phyloP scores from a whole-genome alignment of 1,140 invertebrate species.

The Pseudomyrmex gracilis region DNA sequence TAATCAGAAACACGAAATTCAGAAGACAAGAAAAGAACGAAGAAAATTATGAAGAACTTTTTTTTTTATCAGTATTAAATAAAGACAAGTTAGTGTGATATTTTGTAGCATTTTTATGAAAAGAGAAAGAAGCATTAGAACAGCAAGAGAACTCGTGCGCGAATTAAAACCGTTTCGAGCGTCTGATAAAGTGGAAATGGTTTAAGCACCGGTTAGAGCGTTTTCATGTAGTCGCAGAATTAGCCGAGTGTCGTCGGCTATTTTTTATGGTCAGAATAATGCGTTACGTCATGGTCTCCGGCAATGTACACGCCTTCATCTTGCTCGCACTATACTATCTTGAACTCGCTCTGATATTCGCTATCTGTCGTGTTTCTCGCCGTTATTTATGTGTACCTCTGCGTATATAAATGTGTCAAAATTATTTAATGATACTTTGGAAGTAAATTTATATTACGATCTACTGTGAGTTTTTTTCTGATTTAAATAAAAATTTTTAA shows the following conservation, averaged over 20 bases:
- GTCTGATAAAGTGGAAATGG: constrained; percentile 3
- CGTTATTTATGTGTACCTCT: constrained; percentile 29
- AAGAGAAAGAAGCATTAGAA: background rate
- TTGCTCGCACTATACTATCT: constrained; percentile 24
- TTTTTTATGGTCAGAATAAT: constrained; percentile 60
- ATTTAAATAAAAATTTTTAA: too few relatives aligned
- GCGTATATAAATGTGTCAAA: constrained; percentile 24
- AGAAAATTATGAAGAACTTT: background rate
- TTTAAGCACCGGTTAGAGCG: constrained; percentile 4
- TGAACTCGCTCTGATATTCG: constrained; percentile 11
- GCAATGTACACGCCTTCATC: constrained; percentile 26
- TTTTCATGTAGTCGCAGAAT: constrained; percentile 25
- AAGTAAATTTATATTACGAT: constrained; percentile 29
- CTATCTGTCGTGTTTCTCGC: constrained; percentile 13
- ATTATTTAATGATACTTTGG: constrained; percentile 16
- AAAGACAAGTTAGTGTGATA: background rate
- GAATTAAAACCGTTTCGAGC: background rate
- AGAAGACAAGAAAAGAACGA: background rate
- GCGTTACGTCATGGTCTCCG: constrained; percentile 32
- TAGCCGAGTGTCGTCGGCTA: background rate
- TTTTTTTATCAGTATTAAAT: background rate
- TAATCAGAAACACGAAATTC: background rate
- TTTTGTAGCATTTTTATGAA: constrained; percentile 4
- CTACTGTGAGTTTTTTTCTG: too few relatives aligned
- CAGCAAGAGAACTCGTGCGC: background rate